Evolutionary conservation across 1,140 invertebrate species (phyloP).

Genomic region (Lepidurus packardi): DNA sequence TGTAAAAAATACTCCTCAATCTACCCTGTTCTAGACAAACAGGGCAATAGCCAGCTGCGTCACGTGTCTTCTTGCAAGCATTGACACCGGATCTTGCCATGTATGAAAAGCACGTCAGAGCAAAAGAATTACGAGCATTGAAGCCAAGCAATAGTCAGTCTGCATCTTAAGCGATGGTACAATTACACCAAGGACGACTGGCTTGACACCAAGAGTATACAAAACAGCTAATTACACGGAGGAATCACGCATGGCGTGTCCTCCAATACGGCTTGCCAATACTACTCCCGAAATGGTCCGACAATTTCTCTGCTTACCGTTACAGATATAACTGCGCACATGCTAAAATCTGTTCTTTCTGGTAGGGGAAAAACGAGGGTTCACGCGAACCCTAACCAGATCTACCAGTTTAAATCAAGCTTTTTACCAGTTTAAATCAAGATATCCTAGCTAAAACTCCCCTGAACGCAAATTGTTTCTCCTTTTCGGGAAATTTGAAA

Average conservation of each 20-base stretch:
- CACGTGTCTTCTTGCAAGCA: background rate
- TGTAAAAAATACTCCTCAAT: background rate
- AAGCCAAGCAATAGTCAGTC: background rate
- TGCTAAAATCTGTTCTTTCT: too few relatives aligned
- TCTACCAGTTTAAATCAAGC: too few relatives aligned
- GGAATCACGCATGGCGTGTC: background rate
- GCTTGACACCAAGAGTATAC: background rate
- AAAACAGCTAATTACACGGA: background rate
- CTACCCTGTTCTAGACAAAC: background rate
- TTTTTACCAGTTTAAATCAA: too few relatives aligned
- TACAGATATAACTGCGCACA: background rate
- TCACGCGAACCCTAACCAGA: too few relatives aligned
- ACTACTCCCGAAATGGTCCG: background rate
- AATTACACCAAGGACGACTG: background rate
- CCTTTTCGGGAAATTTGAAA: too few relatives aligned
- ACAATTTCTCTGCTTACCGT: background rate
- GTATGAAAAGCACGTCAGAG: background rate
- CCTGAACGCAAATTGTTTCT: too few relatives aligned
- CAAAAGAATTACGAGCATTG: background rate
- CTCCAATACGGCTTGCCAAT: background rate
- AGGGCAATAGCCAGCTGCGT: background rate
- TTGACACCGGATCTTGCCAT: conserved; percentile 14
- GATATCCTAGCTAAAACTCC: too few relatives aligned
- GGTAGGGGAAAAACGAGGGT: too few relatives aligned
- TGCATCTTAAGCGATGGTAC: background rate